A percentile compares a stretch with the other conserved stretches of the same genome.
Evolutionary conservation across 2,797 vertebrate genomes (phyloP).

Genomic region (Garrulus glandarius): DNA sequence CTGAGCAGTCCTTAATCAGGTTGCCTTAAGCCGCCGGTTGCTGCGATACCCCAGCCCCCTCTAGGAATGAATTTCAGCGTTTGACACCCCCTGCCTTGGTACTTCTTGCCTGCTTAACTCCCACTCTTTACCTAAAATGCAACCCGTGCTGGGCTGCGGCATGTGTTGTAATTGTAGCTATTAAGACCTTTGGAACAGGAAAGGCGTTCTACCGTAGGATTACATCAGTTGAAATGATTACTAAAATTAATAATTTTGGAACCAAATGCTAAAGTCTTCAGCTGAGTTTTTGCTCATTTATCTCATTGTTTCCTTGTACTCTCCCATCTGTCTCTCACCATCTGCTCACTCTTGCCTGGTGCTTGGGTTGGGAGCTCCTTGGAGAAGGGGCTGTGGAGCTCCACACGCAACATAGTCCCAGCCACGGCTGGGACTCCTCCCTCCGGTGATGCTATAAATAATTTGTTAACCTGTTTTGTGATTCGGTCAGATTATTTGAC

Average conservation of each 20-base stretch:
- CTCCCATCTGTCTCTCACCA: constrained; percentile 46
- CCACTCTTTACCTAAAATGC: not conserved
- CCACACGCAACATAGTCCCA: fast-evolving
- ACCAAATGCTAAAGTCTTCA: not conserved
- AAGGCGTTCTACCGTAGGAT: not conserved
- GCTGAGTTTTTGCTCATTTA: constrained; percentile 48
- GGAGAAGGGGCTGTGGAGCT: not conserved
- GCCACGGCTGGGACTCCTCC: fast-evolving
- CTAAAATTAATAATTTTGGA: not conserved
- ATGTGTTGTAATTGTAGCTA: not conserved
- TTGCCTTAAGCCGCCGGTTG: not conserved
- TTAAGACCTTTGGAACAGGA: not conserved
- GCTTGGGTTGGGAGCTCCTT: not conserved
- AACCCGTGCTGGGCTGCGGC: not conserved
- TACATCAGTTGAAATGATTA: not conserved
- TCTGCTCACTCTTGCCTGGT: constrained; percentile 22
- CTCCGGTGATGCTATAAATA: not conserved
- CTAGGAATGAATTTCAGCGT: not conserved
- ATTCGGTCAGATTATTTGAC: fast-evolving
- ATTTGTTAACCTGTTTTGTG: not conserved
- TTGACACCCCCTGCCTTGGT: not conserved
- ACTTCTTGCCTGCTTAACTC: not conserved
- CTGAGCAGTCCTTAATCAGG: not conserved
- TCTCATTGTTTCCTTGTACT: constrained; percentile 35
- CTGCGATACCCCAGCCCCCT: not conserved